Percentiles rank a stretch among this genome's conserved stretches.
phyloP scores from a whole-genome alignment of 2,113 vertebrate species.

The Psettodes erumei region DNA sequence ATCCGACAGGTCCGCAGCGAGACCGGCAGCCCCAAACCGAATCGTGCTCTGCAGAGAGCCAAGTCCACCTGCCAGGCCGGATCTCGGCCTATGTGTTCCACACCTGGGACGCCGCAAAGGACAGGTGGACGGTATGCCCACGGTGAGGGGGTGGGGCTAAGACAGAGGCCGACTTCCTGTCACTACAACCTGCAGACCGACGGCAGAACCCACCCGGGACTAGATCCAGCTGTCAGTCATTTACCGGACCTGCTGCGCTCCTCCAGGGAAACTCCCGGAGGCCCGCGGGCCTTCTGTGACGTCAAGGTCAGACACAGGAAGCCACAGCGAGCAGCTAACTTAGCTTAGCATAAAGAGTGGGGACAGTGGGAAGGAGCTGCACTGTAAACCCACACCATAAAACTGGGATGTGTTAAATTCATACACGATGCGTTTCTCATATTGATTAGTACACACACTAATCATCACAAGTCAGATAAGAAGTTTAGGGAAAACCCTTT shows the following conservation, averaged over 20 bases:
- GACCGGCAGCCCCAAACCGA: slow-evolving; percentile 83
- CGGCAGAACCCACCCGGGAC: slow-evolving; percentile 22
- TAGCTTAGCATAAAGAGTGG: neutral
- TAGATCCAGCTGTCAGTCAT: slow-evolving; percentile 23
- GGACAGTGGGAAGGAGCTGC: no score
- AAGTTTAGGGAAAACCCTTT: no score
- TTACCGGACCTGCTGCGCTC: slow-evolving; percentile 60
- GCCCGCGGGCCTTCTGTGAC: slow-evolving; percentile 70
- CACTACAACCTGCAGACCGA: slow-evolving; percentile 60
- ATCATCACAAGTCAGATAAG: no score
- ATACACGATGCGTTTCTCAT: no score
- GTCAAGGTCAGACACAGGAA: slow-evolving; percentile 59
- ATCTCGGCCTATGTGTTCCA: neutral
- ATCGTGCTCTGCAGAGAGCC: slow-evolving; percentile 82
- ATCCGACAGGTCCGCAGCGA: slow-evolving; percentile 78
- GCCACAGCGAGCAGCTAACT: neutral
- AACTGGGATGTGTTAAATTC: no score
- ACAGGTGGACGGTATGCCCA: slow-evolving; percentile 12
- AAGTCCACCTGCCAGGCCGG: slow-evolving; percentile 82
- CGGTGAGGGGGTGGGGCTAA: slow-evolving; percentile 53
- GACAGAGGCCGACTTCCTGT: slow-evolving; percentile 82
- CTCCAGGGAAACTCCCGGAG: slow-evolving; percentile 50
- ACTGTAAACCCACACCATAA: no score
- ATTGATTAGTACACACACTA: no score
- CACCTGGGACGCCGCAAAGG: neutral